Conservation (phyloP, 1,140 invertebrate species). For the Spodoptera litura region DNA sequence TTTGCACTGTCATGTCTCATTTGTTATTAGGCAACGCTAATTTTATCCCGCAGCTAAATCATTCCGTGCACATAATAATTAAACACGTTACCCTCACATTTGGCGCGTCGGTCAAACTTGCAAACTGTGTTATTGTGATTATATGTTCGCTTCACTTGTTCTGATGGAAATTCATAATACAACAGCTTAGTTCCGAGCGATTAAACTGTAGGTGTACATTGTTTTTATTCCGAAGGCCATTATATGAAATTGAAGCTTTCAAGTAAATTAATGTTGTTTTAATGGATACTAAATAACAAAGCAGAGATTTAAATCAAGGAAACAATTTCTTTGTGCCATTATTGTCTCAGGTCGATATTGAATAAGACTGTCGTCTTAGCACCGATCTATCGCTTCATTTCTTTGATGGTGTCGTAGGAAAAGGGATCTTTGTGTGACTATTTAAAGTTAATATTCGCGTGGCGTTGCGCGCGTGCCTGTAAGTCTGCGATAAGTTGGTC, state of each 20-base stretch:
- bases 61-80: conserved; percentile 66
- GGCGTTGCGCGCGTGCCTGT: conserved; percentile 61
- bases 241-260: conserved; percentile 51
- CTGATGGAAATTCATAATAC: conserved; percentile 49
- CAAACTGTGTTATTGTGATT: conserved; percentile 63
- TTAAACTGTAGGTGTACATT: conserved; percentile 32
- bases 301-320: conserved; percentile 55
- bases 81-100: conserved; percentile 63
- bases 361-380: conserved; percentile 67
- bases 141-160: conserved; percentile 54
- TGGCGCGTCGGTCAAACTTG: conserved; percentile 60
- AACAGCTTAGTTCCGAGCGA: conserved; percentile 39
- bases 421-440: conserved; percentile 54
- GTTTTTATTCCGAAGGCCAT: conserved; percentile 40
- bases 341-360: conserved; percentile 68
- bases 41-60: conserved; percentile 63
- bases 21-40: conserved; percentile 68
- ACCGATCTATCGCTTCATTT: conserved; percentile 62
- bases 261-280: conserved; percentile 53
- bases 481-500: conserved; percentile 81
- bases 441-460: conserved; percentile 65
- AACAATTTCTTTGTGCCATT: conserved; percentile 66
- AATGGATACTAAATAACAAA: conserved; percentile 50
- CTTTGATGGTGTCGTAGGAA: conserved; percentile 50
- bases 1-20: conserved; percentile 66